A percentile compares a stretch with the other conserved stretches of the same genome.
phyloP scores from a whole-genome alignment of 2,113 vertebrate genomes.

The Cichladusa arquata region DNA sequence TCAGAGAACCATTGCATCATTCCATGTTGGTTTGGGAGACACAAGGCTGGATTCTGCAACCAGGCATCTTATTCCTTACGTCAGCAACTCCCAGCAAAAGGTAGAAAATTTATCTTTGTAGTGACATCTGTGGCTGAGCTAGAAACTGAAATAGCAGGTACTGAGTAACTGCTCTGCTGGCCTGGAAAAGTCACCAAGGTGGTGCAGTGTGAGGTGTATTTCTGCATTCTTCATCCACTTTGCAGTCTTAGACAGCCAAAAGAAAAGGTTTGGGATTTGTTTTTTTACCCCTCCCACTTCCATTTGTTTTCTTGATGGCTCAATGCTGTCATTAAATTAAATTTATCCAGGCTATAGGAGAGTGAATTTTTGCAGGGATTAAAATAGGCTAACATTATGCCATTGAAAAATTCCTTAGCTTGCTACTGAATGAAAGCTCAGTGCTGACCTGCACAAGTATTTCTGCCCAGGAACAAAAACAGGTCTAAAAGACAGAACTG shows the following conservation, averaged over 20 bases:
- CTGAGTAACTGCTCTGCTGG: neutral
- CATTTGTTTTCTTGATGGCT: neutral
- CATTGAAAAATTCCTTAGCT: conserved; percentile 16
- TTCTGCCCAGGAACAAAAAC: conserved; percentile 35
- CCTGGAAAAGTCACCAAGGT: neutral
- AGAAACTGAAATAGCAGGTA: neutral
- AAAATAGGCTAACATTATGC: neutral
- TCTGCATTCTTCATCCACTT: neutral
- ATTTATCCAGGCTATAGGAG: neutral
- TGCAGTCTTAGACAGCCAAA: neutral
- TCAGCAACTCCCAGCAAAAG: neutral
- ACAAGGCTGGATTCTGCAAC: neutral
- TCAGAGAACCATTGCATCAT: neutral
- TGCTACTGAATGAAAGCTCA: conserved; percentile 10
- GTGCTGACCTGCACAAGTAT: conserved; percentile 15
- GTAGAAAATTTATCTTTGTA: neutral
- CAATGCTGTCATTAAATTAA: neutral
- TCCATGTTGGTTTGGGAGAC: neutral
- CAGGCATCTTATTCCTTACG: neutral
- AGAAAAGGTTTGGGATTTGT: neutral
- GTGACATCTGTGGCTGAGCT: neutral
- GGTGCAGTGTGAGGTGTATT: neutral
- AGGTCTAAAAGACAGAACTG: conserved; percentile 33
- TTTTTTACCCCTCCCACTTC: neutral
- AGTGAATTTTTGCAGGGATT: conserved; percentile 6